These are phyloP conservation scores for Phyto melanocephala DNA, from an alignment of 2,888 invertebrate genomes.

Conservation along the genomic window DNA sequence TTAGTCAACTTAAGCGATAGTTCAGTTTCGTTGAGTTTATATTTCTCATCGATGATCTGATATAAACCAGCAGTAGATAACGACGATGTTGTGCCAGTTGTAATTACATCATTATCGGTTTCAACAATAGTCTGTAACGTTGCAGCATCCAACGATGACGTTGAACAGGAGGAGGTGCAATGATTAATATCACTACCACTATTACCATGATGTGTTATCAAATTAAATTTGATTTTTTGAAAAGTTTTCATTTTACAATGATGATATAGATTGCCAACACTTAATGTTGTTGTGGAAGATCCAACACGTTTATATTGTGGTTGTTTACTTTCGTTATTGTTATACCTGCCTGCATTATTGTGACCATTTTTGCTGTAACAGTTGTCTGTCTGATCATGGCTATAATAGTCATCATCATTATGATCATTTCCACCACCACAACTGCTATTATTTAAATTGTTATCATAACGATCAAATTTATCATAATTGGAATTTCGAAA, in stretches of 20 bases:
- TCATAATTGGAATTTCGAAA: conserved; percentile 64
- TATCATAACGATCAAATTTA: conserved; percentile 61
- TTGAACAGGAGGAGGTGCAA: conserved; percentile 40
- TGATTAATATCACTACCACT: conserved; percentile 61
- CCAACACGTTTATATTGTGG: conserved; percentile 36
- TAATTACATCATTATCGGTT: conserved; percentile 74
- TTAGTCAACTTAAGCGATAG: conserved; percentile 38
- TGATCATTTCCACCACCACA: conserved; percentile 31
- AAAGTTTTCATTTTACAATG: conserved; percentile 76
- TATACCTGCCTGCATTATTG: conserved; percentile 27
- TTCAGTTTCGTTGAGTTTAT: conserved; percentile 60
- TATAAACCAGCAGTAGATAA: conserved; percentile 71
- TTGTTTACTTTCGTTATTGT: neutral
- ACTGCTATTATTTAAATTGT: conserved; percentile 47
- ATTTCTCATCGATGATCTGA: conserved; percentile 75
- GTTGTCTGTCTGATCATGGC: conserved; percentile 30
- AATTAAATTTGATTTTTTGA: conserved; percentile 76
- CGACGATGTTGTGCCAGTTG: neutral
- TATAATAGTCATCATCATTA: conserved; percentile 55
- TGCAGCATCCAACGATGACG: conserved; percentile 66
- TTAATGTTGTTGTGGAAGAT: conserved; percentile 45
- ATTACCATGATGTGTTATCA: conserved; percentile 71
- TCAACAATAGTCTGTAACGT: conserved; percentile 76
- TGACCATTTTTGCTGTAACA: conserved; percentile 39
- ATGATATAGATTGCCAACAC: conserved; percentile 74